A percentile compares a stretch with the other conserved stretches of the same genome.
phyloP scores from a whole-genome alignment of 2,888 invertebrate genomes.

The Plebejus anna region DNA sequence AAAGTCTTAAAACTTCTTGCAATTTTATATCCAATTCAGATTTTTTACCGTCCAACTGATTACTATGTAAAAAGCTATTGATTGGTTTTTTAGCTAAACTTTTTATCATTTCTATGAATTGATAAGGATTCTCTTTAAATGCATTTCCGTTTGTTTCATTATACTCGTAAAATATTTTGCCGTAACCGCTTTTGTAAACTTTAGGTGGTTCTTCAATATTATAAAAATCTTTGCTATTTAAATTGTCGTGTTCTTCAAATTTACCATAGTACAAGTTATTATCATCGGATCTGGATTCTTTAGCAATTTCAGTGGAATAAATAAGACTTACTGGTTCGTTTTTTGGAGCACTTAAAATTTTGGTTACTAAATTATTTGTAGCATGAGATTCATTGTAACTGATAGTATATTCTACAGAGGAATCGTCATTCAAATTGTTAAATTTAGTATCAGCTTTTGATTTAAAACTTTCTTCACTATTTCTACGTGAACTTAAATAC shows the following conservation, averaged over 20 bases:
- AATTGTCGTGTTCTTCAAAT: not conserved
- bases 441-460: not conserved
- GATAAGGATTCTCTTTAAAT: not conserved
- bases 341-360: not conserved
- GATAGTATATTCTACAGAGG: not conserved
- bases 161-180: not conserved
- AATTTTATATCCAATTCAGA: not conserved
- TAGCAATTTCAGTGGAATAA: not conserved
- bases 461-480: not conserved
- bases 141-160: not conserved
- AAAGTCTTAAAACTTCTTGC: not conserved
- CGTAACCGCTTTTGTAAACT: constrained; percentile 4
- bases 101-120: not conserved
- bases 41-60: not conserved
- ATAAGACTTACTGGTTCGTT: not conserved
- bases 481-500: not conserved
- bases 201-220: not conserved
- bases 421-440: not conserved
- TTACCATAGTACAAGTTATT: not conserved
- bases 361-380: not conserved
- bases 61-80: not conserved
- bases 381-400: not conserved
- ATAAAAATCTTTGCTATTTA: not conserved
- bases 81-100: not conserved
- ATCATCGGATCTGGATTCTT: not conserved